These are phyloP conservation scores for Semnornis frantzii DNA, from an alignment of 2,113 vertebrate species.

Conservation along the genomic window DNA sequence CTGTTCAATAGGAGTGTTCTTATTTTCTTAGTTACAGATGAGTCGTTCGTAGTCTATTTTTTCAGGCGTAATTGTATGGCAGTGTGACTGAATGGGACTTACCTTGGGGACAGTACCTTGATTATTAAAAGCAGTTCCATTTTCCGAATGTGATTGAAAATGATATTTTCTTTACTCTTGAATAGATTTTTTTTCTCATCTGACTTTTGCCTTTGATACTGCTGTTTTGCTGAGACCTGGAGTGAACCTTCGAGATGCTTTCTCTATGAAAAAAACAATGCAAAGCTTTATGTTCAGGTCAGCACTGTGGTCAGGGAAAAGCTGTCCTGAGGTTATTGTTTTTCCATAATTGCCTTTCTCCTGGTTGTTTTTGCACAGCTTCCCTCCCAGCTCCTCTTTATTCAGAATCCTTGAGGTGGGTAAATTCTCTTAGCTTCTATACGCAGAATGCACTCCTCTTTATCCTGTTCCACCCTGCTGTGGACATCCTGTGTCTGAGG, in stretches of 20 bases:
- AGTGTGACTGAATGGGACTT: background rate
- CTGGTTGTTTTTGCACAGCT: background rate
- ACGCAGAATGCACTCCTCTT: accelerated
- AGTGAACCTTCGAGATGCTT: constrained; percentile 3
- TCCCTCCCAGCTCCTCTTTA: background rate
- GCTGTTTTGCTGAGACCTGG: background rate
- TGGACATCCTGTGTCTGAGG: background rate
- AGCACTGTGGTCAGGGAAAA: background rate
- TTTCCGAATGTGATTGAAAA: constrained; percentile 10
- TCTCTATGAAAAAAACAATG: background rate
- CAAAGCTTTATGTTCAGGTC: constrained; percentile 8
- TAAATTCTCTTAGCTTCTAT: background rate
- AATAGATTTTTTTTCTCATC: background rate
- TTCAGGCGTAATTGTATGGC: background rate
- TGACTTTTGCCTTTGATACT: background rate
- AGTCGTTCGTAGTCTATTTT: background rate
- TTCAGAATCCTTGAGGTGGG: background rate
- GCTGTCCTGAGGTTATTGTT: background rate
- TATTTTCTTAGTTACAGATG: background rate
- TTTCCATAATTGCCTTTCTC: background rate
- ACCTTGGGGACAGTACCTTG: background rate
- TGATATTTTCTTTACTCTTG: background rate
- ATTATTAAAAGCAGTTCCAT: background rate
- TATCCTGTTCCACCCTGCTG: background rate
- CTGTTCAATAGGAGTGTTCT: background rate